Base-by-base conservation (phyloP, 1,140 invertebrate genomes). In the Melitaea cinxia region DNA sequence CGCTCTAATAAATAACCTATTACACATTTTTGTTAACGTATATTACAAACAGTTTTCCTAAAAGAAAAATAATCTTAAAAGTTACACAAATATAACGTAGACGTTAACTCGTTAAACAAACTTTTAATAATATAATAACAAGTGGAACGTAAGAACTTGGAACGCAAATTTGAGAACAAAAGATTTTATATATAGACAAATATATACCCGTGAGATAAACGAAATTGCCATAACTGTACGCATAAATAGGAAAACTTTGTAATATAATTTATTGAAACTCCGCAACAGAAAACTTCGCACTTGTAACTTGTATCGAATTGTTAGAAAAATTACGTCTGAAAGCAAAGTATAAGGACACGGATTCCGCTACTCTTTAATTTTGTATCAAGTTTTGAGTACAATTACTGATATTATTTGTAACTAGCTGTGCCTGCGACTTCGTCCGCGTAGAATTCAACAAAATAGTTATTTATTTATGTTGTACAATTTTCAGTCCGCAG, bases 231-330 rank as follows among this genome's bases (percentile, higher is more conserved):
- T 2, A 23, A 21, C 17, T 23, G 17, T 23, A n/a, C 1, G 19
- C 26, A 71, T 71, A 71, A 67, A 71, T 67, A 67, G 56, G 9
- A 67, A 72, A 73, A 67, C 63, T 70, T 70, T 15, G 35, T 63
- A 73, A 70, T 70, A 70, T 67, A 67, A 73, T 73, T 67, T 70
- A 70, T 71, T 61, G 58, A 49, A 59, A 59, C 52, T 55, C 35
- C 61, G 64, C 64, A 50, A 35, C 35, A 53, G 54, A 37, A 63
- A 73, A 73, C 71, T 73, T 73, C 58, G 59, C 71, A 73, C 71
- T 73, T 39, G 49, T 47, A 45, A 47, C 54, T 47, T 62, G 64
- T 65, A 68, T 72, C 64, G 65, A 65, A 60, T 68, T 72, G 63
- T 65, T 58, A 24, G 56, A 63, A 61, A 71, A 64, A 72, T 62